Evolutionary conservation across 1,140 invertebrate genomes (phyloP), one percentile per base, ranked within the genome.

Genomic region (Coboldia fuscipes): DNA sequence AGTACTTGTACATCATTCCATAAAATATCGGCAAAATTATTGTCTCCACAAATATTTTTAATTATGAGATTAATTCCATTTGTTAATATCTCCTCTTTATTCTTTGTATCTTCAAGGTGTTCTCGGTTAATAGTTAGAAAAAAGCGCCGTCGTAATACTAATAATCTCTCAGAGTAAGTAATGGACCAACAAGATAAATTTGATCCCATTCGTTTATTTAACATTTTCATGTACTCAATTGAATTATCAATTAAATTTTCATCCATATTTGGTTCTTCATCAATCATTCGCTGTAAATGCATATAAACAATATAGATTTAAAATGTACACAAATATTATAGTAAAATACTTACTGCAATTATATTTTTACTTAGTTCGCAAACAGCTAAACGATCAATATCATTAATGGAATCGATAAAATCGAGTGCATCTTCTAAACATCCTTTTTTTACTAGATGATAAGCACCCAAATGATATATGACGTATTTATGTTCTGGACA

Each of bases 381-480:
- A 14, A 40, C 34, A 18, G 43, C 43, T 0, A 23, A 18, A 39
- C 38, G n/a, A 42, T 48, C 3, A 42, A 38, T 5, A 6, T 35
- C 5, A 24, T 45, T 0, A 52, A 38, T 2, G 37, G 35, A 26
- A 47, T 53, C 14, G 43, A 53, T 29, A 46, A 53, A 29, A 15
- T 47, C 41, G 16, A 46, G 45, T 1, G 51, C 44, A 33, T 40
- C 27, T 15, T 54, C 47, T 6, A 48, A 45, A 14, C 51, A 44
- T 2, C 48, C 49, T 6, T 45, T 44, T 9, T 42, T 30, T 7
- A 43, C 42, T 42, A 53, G 43, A 36, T 54, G 43, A 31, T 46
- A 50, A 22, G 51, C 51, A 22, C 50, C 51, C 33, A 48, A 47
- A 3, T 46, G 49, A 30, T 53, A 50, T 5, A 50, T 47, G 9